phyloP scores from a whole-genome alignment of 2,797 vertebrate genomes.

The Pseudomugil tenellus region DNA sequence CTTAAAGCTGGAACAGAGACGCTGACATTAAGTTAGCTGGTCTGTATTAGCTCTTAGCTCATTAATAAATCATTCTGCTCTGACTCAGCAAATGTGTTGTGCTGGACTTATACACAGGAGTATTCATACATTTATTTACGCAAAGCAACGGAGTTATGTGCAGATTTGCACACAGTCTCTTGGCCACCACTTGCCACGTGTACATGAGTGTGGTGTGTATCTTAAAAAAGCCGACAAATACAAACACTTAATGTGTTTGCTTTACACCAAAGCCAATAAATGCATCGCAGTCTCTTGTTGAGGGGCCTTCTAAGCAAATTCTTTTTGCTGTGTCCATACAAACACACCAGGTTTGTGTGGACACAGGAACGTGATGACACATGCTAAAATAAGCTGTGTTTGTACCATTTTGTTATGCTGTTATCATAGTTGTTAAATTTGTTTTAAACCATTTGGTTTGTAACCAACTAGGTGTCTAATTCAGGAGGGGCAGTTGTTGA shows the following conservation, averaged over 20 bases:
- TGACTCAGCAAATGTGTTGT: background rate
- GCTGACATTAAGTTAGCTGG: background rate
- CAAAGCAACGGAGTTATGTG: background rate
- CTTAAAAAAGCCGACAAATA: background rate
- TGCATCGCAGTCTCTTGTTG: background rate
- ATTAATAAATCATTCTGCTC: background rate
- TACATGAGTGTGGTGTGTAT: background rate
- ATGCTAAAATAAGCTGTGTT: no score
- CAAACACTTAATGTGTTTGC: background rate
- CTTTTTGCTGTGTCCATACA: background rate
- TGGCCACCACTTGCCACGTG: background rate
- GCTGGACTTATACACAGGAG: background rate
- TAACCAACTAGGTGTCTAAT: no score
- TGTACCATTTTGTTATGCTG: no score
- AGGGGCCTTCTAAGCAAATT: background rate
- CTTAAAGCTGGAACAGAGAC: background rate
- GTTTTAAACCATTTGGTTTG: no score
- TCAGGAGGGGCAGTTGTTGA: no score
- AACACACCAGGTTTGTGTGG: no score
- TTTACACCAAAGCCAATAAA: background rate
- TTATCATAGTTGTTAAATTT: no score
- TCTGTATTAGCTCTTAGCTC: background rate
- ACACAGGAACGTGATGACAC: no score
- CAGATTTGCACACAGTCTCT: background rate
- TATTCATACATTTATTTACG: background rate